Evolutionary conservation across 2,113 vertebrate species (phyloP), one percentile per base, ranked within the genome.

Genomic region (Xiphias gladius): DNA sequence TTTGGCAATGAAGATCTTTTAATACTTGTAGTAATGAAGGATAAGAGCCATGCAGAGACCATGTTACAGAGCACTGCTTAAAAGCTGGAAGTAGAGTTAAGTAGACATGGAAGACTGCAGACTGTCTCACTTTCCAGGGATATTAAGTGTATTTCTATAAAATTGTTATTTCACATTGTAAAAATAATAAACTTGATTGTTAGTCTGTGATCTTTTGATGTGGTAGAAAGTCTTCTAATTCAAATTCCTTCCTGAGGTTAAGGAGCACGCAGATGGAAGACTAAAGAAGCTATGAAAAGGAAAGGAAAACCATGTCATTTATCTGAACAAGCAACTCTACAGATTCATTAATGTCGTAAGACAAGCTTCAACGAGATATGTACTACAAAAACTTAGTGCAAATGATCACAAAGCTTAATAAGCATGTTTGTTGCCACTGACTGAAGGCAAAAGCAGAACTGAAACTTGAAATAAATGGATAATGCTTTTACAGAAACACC

Each of bases 271-370:
- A 89, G 93, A 96, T 82, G 96, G 96, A 76, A 97, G 96, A 96
- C 96, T 97, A 96, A 97, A 97, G 91, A 96, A 96, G 96, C 96
- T 97, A 96, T 78, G 92, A 93, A 93, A 92, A 94, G 82, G 91
- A 94, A 94, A 89, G 76, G 92, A 95, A 90, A 94, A 87, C 83
- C 91, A 87, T 90, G 93, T 91, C 82, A 95, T 76, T 87, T 28
- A 83, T 85, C 39, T 75, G n/a, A 67, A 75, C 54, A 74, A 70
- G 65, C 57, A 50, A 50, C 16, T 28, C 58, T 61, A 52, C 17
- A 61, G 52, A 77, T 68, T 68, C 58, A 82, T 24, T 28, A 76
- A 30, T 7, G 22, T 67, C 55, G 68, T 11, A 26, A 58, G 16
- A 37, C 24, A 78, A 63, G 48, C 11, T n/a, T 50, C 0, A 35